These are phyloP conservation scores for Homarus americanus DNA, from an alignment of 1,140 invertebrate species.

Conservation along the genomic window DNA sequence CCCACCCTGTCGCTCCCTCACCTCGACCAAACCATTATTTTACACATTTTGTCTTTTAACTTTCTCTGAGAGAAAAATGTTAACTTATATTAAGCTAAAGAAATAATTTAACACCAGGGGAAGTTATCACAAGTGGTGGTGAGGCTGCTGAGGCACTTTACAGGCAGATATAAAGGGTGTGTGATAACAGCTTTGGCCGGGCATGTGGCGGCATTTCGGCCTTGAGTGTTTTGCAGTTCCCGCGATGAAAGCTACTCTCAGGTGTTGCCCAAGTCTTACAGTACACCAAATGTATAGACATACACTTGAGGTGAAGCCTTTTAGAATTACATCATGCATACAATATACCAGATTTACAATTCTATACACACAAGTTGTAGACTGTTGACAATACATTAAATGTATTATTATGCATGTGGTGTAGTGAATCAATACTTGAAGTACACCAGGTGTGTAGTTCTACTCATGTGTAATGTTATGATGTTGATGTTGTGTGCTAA, in stretches of 20 bases:
- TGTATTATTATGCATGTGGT: too few relatives aligned
- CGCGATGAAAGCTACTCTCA: conserved; percentile 18
- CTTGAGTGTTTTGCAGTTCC: conserved; percentile 39
- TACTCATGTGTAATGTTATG: too few relatives aligned
- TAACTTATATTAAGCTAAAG: neutral
- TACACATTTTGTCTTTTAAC: neutral
- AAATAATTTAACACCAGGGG: conserved; percentile 1
- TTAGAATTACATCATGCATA: too few relatives aligned
- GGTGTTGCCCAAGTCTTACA: conserved; percentile 23
- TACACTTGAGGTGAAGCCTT: too few relatives aligned
- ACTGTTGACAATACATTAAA: too few relatives aligned
- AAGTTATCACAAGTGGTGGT: neutral
- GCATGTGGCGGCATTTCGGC: conserved; percentile 18
- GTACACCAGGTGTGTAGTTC: too few relatives aligned
- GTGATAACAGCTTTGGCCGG: conserved; percentile 19
- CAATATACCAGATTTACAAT: too few relatives aligned
- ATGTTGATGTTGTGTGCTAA: too few relatives aligned
- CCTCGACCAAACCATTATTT: neutral
- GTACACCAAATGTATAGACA: neutral
- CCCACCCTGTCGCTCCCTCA: neutral
- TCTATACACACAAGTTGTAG: too few relatives aligned
- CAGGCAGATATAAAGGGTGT: neutral
- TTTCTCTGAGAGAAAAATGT: neutral
- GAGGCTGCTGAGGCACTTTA: neutral
- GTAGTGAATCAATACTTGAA: too few relatives aligned